Conservation (phyloP, 2,888 invertebrate genomes). For the Eupithecia insigniata region DNA sequence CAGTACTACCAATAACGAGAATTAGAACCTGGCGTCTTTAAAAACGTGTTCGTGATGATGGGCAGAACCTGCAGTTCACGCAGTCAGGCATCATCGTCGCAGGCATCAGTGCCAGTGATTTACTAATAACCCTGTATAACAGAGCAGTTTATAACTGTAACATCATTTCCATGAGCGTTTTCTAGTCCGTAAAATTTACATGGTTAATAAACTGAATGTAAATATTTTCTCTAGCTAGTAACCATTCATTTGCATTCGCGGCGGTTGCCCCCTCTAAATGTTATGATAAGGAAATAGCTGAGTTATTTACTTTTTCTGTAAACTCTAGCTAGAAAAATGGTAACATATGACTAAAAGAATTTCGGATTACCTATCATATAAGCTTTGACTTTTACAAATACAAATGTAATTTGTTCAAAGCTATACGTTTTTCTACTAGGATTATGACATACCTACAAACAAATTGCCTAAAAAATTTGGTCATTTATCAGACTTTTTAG, state of each 20-base stretch:
- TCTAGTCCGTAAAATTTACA: constrained; percentile 10
- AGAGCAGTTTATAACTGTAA: neutral
- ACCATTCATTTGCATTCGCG: neutral
- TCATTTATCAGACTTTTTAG: no score
- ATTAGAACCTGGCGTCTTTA: no score
- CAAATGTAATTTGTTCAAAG: neutral
- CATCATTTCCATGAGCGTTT: neutral
- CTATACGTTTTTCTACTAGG: no score
- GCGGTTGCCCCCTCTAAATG: neutral
- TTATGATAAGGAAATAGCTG: constrained; percentile 7
- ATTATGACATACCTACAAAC: no score
- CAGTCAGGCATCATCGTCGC: no score
- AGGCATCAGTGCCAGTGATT: neutral
- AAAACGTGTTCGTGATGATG: no score
- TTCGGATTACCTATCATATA: no score
- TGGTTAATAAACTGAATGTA: constrained; percentile 13
- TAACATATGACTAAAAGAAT: neutral
- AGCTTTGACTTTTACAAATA: no score
- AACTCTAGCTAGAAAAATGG: neutral
- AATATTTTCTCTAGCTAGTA: constrained; percentile 19
- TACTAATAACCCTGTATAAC: neutral
- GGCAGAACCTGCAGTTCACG: no score
- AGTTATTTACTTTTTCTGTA: neutral
- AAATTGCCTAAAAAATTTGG: no score
- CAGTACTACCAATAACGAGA: no score